Conservation (phyloP, 1,140 invertebrate genomes). For the Limonius californicus region DNA sequence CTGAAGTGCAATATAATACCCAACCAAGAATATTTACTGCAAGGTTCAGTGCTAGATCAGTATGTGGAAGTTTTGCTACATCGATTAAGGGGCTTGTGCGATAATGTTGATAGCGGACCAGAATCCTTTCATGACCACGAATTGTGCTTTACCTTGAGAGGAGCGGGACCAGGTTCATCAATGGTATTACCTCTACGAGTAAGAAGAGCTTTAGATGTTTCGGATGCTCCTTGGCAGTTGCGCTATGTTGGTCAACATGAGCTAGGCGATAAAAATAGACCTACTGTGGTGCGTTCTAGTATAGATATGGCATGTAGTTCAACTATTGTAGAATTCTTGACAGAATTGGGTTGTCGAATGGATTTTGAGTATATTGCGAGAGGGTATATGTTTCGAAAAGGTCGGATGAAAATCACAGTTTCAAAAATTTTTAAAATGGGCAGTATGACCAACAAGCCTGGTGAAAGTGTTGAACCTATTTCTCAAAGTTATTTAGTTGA, state of each 20-base stretch:
- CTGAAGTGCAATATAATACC: conserved; percentile 80
- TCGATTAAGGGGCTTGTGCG: conserved; percentile 85
- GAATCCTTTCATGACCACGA: conserved; percentile 91
- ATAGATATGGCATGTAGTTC: conserved; percentile 88
- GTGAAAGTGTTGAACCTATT: conserved; percentile 75
- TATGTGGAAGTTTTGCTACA: conserved; percentile 90
- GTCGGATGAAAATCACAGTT: conserved; percentile 94
- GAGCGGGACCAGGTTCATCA: conserved; percentile 51
- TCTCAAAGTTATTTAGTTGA: conserved; percentile 93
- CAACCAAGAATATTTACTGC: conserved; percentile 86
- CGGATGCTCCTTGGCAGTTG: conserved; percentile 80
- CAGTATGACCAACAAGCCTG: conserved; percentile 61
- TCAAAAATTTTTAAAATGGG: conserved; percentile 90
- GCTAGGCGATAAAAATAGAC: conserved; percentile 80
- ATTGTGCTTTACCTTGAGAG: conserved; percentile 75
- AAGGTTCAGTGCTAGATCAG: conserved; percentile 89
- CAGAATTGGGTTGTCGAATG: conserved; percentile 82
- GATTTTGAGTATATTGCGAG: conserved; percentile 94
- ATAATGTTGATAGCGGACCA: conserved; percentile 86
- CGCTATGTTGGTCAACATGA: conserved; percentile 89
- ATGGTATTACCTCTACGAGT: conserved; percentile 61
- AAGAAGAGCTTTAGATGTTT: conserved; percentile 69
- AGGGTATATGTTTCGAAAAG: conserved; percentile 95
- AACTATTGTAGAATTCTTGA: conserved; percentile 87
- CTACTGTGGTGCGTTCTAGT: conserved; percentile 85